These are phyloP conservation scores for Podarcis siculus DNA, from an alignment of 2,797 vertebrate genomes.

Conservation along the genomic window DNA sequence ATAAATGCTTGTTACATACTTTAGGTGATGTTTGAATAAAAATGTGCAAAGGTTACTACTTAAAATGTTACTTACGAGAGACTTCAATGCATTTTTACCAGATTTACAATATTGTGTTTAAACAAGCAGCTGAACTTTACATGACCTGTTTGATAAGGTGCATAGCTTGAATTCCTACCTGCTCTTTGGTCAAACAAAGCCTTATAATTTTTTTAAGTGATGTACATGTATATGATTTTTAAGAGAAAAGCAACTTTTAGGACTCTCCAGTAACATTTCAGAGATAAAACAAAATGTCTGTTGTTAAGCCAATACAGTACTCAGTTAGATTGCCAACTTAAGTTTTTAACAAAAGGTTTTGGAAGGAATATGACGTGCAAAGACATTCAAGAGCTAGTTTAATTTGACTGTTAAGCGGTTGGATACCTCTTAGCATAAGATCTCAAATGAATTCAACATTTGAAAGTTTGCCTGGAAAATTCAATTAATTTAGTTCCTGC, in stretches of 20 bases:
- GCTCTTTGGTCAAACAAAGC: constrained; percentile 46
- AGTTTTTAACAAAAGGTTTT: constrained; percentile 11
- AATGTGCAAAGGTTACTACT: constrained; percentile 37
- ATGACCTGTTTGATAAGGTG: constrained; percentile 66
- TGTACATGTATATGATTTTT: constrained; percentile 3
- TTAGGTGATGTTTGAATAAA: constrained; percentile 40
- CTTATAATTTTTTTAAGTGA: constrained; percentile 51
- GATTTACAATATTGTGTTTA: constrained; percentile 37
- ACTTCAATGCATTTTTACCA: constrained; percentile 36
- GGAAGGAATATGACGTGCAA: background rate
- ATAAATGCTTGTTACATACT: constrained; percentile 13
- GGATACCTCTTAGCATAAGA: background rate
- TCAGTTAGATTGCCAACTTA: constrained; percentile 30
- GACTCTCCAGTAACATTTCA: constrained; percentile 48
- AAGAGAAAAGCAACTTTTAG: constrained; percentile 36
- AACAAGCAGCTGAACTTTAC: constrained; percentile 69
- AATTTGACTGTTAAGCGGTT: background rate
- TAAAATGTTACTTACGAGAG: constrained; percentile 46
- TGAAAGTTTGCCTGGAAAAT: constrained; percentile 25
- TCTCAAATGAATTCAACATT: background rate
- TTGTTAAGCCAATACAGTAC: constrained; percentile 25
- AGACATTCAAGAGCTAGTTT: rapidly evolving
- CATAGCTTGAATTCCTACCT: constrained; percentile 73
- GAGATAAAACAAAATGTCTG: constrained; percentile 30
- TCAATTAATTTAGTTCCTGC: constrained; percentile 6